Evolutionary conservation across 1,140 invertebrate species (phyloP), one percentile per base, ranked within the genome.

Genomic region (Camponotus vicinus): DNA sequence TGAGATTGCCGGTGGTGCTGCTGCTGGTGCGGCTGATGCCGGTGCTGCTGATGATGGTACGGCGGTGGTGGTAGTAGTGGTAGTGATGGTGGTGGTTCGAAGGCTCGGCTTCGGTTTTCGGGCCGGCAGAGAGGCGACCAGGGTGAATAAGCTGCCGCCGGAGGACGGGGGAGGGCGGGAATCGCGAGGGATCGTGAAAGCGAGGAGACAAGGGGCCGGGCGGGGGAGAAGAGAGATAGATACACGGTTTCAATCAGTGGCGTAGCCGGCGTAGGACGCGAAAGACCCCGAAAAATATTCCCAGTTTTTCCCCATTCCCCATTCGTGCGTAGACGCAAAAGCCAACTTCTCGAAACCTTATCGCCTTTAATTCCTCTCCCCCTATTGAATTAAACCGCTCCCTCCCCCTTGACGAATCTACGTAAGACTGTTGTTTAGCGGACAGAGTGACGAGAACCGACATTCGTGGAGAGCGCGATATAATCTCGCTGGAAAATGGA

Each of bases 61-160:
- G n/a, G 18, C 55, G 64, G 34, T 82, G 21, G 52, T 73, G 45
- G 32, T 77, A 9, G 45, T 67, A 84, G 49, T 89, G 55, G 59
- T 69, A 15, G 87, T 77, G 70, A 71, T 71, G 73, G 85, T 87
- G 61, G 88, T 64, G 78, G 67, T 66, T 61, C 79, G 85, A 86
- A 90, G 88, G 78, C 71, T 63, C 75, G 71, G 83, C 78, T 84
- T 86, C 79, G 89, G 86, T 90, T 90, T 90, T 90, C 82, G 89
- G 89, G 21, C 80, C 79, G 88, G 82, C 84, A 89, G 75, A 89
- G 88, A 87, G 88, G 85, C 88, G 85, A 90, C 86, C 76, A 73
- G 89, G 80, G 88, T 71, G 76, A 85, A 75, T 64, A 71, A 80
- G 88, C 78, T 87, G 87, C 32, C 67, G 70, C 78, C 9, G 77